Base-by-base conservation (phyloP, 2,113 vertebrate genomes). In the Grammomys dolichurus region DNA sequence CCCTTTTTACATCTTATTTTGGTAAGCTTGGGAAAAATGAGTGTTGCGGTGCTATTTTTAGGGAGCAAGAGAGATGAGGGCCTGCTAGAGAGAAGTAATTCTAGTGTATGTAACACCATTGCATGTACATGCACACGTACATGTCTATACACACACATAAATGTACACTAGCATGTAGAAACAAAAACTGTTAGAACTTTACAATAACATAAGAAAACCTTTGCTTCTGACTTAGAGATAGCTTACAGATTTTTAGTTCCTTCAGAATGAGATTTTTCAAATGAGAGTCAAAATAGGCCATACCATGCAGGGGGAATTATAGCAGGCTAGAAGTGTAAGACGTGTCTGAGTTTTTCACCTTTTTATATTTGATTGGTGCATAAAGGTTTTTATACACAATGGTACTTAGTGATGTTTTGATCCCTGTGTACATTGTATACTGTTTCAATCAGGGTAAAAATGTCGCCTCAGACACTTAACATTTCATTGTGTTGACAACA, bases 1-100 rank as follows among this genome's bases (percentile, higher is more conserved):
- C 92, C 33, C 22, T 93, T 87, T 54, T 10, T 58, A 87, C 46
- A 78, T 90, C 94, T 96, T 56, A 91, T 95, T 95, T 98, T 96
- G 69, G 73, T 95, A 94, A 89, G 78, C 65, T 76, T 14, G 81
- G 80, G 89, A 80, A 95, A 92, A 92, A 81, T 65, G 6, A 33
- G 9, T 94, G 92, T 24, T 86, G 72, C 91, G 95, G 28, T 86
- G 67, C 77, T 96, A 24, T 94, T 94, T 94, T 94, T 93, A 87
- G 72, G 80, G 56, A 94, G 51, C 72, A 94, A 85, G 84, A 93
- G 87, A 94, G 22, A 96, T 84, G 76, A 94, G 10, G 26, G 3
- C 90, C 48, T 48, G 63, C 87, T 95, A 43, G 91, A 86, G 72
- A 76, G 22, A 90, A 91, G 36, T 54, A 40, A 67, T 80, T 93